Percentiles rank a stretch among this genome's conserved stretches.
phyloP scores from a whole-genome alignment of 2,113 vertebrate genomes.

The Trachemys scripta region DNA sequence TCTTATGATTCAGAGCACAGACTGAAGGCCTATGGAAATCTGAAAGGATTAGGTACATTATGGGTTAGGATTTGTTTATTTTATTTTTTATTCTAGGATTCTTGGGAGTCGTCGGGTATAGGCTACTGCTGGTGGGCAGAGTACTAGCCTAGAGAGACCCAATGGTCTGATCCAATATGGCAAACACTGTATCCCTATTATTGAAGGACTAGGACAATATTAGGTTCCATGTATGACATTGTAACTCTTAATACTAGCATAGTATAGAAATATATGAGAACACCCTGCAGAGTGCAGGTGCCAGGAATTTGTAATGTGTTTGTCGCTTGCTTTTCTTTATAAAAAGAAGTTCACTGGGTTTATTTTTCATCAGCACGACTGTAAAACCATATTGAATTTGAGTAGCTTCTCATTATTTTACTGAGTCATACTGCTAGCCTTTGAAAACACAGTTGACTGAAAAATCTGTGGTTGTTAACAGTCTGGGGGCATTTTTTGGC shows the following conservation, averaged over 20 bases:
- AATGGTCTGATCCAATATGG: neutral
- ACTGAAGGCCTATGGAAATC: neutral
- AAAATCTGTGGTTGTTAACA: neutral
- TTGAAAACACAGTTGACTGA: neutral
- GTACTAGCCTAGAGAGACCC: neutral
- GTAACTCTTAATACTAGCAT: neutral
- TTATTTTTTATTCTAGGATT: neutral
- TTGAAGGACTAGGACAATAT: rapidly evolving
- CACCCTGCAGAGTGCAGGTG: neutral
- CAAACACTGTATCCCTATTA: neutral
- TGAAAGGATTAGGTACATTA: neutral
- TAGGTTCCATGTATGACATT: neutral
- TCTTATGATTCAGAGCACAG: neutral
- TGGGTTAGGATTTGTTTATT: neutral
- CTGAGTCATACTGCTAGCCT: neutral
- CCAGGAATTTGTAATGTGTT: neutral
- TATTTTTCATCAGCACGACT: neutral
- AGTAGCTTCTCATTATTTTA: neutral
- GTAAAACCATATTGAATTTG: neutral
- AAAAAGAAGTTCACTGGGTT: neutral
- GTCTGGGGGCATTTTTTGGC: neutral
- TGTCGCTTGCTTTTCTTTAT: neutral
- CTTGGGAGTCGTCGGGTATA: neutral
- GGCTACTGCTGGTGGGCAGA: neutral
- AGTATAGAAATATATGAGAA: neutral